Percentiles rank a stretch among this genome's conserved stretches.
phyloP scores from a whole-genome alignment of 2,113 vertebrate genomes.

The Prunella himalayana region DNA sequence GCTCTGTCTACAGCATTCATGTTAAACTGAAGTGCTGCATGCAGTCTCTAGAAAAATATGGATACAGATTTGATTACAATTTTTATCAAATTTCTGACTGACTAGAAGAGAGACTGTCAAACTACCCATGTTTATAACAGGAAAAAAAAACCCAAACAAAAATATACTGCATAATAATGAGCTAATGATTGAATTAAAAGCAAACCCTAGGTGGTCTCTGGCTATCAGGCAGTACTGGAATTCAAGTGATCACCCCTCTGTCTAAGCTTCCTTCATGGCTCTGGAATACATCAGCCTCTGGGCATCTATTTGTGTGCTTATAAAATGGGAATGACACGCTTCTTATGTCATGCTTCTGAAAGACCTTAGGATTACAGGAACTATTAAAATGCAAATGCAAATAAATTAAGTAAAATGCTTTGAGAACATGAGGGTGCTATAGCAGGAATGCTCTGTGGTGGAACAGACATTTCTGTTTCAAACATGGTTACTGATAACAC shows the following conservation, averaged over 20 bases:
- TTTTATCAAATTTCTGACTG: background rate
- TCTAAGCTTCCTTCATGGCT: background rate
- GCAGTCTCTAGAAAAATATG: background rate
- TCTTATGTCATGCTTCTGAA: background rate
- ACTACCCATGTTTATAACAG: background rate
- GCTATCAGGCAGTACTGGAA: background rate
- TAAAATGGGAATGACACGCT: background rate
- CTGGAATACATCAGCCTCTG: background rate
- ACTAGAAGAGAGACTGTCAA: background rate
- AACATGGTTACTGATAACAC: background rate
- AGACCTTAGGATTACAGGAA: background rate
- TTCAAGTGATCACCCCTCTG: background rate
- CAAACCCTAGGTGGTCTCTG: background rate
- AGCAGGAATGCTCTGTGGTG: background rate
- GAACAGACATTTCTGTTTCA: background rate
- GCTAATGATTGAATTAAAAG: background rate
- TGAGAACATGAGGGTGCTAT: background rate
- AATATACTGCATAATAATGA: background rate
- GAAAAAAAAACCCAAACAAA: background rate
- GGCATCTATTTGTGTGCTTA: background rate
- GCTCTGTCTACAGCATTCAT: background rate
- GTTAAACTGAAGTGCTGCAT: background rate
- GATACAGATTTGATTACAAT: background rate
- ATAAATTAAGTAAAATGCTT: background rate
- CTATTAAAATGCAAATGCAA: constrained; percentile 4